Evolutionary conservation across 1,140 invertebrate genomes (phyloP).

Genomic region (Dreissena rostriformis): DNA sequence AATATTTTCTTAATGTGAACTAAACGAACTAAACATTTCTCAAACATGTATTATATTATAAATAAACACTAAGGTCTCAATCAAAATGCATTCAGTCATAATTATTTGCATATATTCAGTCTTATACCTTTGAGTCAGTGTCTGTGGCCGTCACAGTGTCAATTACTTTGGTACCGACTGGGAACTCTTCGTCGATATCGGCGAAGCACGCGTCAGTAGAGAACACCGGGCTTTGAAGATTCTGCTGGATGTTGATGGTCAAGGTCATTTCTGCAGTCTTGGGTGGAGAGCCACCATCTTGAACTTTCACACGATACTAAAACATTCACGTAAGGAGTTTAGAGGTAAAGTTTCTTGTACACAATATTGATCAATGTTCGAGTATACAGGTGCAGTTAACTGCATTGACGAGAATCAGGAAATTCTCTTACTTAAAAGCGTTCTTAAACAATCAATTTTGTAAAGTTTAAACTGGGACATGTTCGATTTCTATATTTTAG

Average conservation of each 20-base stretch:
- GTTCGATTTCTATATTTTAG: too few relatives aligned
- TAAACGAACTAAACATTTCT: too few relatives aligned
- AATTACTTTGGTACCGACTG: slow-evolving; percentile 33
- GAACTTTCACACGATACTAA: slow-evolving; percentile 40
- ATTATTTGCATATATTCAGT: background rate
- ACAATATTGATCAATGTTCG: too few relatives aligned
- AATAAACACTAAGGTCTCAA: too few relatives aligned
- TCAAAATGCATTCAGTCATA: background rate
- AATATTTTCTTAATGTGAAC: too few relatives aligned
- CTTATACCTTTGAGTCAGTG: slow-evolving; percentile 61
- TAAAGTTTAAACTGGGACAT: too few relatives aligned
- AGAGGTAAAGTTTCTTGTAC: too few relatives aligned
- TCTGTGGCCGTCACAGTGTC: slow-evolving; percentile 68
- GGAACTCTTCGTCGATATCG: slow-evolving; percentile 30
- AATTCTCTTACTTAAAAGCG: too few relatives aligned
- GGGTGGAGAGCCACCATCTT: slow-evolving; percentile 49
- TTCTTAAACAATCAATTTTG: too few relatives aligned
- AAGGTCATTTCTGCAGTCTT: slow-evolving; percentile 31
- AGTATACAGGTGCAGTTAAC: too few relatives aligned
- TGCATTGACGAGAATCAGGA: too few relatives aligned
- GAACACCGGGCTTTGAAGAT: slow-evolving; percentile 55
- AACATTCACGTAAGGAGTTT: background rate
- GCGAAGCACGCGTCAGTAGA: background rate
- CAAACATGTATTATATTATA: too few relatives aligned
- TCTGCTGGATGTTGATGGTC: slow-evolving; percentile 56